Percentiles rank a stretch among this genome's conserved stretches.
These are phyloP conservation scores for Thamnophis sirtalis DNA, from an alignment of 2,113 vertebrate species.

Conservation along the genomic window DNA sequence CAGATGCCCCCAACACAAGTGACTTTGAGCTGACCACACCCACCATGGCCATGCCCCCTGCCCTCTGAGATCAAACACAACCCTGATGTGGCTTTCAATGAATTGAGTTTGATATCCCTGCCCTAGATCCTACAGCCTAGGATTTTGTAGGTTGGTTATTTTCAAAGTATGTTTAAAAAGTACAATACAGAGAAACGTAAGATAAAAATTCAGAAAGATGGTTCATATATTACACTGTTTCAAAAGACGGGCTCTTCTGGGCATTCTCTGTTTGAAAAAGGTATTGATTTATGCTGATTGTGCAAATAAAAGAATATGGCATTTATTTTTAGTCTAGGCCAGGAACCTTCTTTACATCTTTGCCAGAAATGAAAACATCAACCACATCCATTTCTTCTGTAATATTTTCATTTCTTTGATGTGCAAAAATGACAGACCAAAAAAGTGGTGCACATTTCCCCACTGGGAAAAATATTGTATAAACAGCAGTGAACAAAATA, in stretches of 20 bases:
- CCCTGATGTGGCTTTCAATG: too few relatives aligned
- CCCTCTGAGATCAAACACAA: too few relatives aligned
- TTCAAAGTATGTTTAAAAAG: neutral
- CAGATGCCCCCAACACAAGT: too few relatives aligned
- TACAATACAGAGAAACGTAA: neutral
- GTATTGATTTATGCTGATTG: neutral
- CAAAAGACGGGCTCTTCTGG: neutral
- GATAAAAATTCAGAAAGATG: neutral
- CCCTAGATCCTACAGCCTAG: too few relatives aligned
- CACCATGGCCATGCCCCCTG: too few relatives aligned
- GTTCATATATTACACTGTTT: neutral
- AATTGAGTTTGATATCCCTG: neutral
- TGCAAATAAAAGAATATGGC: neutral
- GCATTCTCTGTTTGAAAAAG: neutral
- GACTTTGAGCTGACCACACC: too few relatives aligned
- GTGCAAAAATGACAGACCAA: neutral
- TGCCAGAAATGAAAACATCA: neutral
- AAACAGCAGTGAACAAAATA: neutral
- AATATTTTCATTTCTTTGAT: constrained; percentile 5
- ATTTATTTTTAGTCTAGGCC: neutral
- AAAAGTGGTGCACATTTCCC: constrained; percentile 8
- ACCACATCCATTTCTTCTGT: neutral
- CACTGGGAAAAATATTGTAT: constrained; percentile 8
- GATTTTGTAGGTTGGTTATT: neutral
- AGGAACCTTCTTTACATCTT: neutral